Percentiles rank a stretch among this genome's conserved stretches.
phyloP scores from a whole-genome alignment of 2,888 invertebrate genomes.

The Phyllotreta cruciferae region DNA sequence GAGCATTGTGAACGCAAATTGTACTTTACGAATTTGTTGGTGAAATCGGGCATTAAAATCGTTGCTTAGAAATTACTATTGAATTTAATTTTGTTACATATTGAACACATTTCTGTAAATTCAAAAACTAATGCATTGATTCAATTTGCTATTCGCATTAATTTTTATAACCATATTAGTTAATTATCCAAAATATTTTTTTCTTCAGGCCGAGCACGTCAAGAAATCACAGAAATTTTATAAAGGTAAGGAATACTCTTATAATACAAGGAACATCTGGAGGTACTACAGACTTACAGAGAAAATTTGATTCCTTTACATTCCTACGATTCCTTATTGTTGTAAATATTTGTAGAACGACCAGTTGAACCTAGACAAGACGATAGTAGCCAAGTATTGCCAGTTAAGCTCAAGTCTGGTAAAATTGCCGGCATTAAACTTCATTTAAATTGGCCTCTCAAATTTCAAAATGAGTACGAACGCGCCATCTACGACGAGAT shows the following conservation, averaged over 20 bases:
- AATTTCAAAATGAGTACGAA: conserved; percentile 68
- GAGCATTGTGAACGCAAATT: no score
- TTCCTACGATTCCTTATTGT: not conserved
- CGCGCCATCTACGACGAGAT: conserved; percentile 71
- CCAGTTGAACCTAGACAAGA: conserved; percentile 48
- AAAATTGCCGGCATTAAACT: conserved; percentile 73
- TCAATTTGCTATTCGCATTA: not conserved
- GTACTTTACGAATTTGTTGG: no score
- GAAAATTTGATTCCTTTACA: not conserved
- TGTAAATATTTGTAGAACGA: conserved; percentile 39
- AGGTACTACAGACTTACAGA: no score
- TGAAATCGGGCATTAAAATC: no score
- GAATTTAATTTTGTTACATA: not conserved
- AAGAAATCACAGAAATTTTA: conserved; percentile 47
- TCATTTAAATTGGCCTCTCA: conserved; percentile 66
- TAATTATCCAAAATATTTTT: conserved; percentile 28
- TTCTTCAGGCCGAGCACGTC: conserved; percentile 52
- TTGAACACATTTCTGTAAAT: no score
- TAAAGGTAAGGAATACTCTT: conserved; percentile 46
- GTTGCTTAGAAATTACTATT: not conserved
- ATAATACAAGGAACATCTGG: conserved; percentile 1
- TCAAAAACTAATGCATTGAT: not conserved
- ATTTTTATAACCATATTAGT: not conserved
- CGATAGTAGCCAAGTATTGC: conserved; percentile 63
- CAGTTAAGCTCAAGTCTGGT: conserved; percentile 68